Conservation (phyloP, 2,113 vertebrate genomes). For the Anolis carolinensis region DNA sequence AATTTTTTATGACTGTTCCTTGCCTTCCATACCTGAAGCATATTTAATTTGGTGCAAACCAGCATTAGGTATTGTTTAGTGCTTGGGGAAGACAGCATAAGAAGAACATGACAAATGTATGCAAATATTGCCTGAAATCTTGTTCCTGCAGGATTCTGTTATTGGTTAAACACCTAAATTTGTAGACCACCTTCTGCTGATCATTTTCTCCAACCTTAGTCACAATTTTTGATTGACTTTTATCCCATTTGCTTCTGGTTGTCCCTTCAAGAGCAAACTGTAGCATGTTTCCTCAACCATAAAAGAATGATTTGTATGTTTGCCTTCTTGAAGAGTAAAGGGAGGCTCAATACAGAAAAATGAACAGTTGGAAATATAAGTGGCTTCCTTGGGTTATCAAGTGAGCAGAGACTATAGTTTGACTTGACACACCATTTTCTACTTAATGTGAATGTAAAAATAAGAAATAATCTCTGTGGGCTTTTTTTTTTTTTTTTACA, state of each 20-base stretch:
- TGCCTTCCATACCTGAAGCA: not conserved
- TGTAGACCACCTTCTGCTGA: not conserved
- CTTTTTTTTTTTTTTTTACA: slow-evolving; percentile 43
- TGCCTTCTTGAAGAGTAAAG: not conserved
- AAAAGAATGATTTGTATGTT: no score
- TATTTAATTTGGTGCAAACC: not conserved
- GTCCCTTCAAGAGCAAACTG: not conserved
- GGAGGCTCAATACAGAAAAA: not conserved
- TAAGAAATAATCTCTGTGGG: slow-evolving; percentile 13
- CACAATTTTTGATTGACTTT: not conserved
- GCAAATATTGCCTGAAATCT: not conserved
- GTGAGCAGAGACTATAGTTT: slow-evolving; percentile 51
- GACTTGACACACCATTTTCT: slow-evolving; percentile 52
- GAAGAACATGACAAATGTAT: not conserved
- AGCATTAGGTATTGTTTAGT: not conserved
- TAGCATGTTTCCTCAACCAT: no score
- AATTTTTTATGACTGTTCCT: not conserved
- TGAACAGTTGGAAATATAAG: slow-evolving; percentile 10
- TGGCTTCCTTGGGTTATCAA: slow-evolving; percentile 42
- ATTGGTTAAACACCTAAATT: not conserved
- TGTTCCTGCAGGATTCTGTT: not conserved
- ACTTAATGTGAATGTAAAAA: slow-evolving; percentile 28
- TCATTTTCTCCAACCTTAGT: not conserved
- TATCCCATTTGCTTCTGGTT: not conserved
- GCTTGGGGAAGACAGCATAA: not conserved